phyloP scores from a whole-genome alignment of 2,797 vertebrate genomes.

The Ispidina picta region DNA sequence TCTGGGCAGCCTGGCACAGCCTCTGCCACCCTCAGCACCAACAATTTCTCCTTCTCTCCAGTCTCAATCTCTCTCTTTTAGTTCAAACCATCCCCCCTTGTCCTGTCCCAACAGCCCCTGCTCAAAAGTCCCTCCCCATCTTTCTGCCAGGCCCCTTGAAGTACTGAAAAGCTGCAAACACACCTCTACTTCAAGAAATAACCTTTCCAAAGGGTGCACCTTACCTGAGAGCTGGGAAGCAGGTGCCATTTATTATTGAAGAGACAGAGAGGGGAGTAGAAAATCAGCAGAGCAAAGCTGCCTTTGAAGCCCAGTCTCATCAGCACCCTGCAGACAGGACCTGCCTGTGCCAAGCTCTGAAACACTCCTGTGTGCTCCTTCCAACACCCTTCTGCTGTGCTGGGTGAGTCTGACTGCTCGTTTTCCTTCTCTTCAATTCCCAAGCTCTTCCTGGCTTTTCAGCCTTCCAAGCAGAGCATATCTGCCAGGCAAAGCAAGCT shows the following conservation, averaged over 20 bases:
- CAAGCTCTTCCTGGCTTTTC: background rate
- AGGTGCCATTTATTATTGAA: background rate
- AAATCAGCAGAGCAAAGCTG: background rate
- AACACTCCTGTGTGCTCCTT: background rate
- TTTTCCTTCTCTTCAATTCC: background rate
- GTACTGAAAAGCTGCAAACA: background rate
- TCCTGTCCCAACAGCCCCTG: too few species aligned
- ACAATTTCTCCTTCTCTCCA: too few species aligned
- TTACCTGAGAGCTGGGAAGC: background rate
- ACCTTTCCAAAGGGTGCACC: background rate
- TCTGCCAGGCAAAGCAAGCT: background rate
- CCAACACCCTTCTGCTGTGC: background rate
- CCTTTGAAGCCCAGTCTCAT: background rate
- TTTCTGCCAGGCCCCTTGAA: background rate
- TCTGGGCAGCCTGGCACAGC: too few species aligned
- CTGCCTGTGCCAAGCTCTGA: background rate
- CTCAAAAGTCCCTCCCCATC: too few species aligned
- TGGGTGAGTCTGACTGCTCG: background rate
- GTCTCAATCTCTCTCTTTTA: too few species aligned
- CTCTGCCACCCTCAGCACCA: too few species aligned
- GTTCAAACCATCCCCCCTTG: too few species aligned
- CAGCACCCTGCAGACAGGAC: background rate
- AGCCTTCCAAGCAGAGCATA: background rate
- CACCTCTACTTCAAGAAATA: background rate
- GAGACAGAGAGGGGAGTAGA: background rate